Base-by-base conservation (phyloP, 2,888 invertebrate species). In the Eilema sororculum region DNA sequence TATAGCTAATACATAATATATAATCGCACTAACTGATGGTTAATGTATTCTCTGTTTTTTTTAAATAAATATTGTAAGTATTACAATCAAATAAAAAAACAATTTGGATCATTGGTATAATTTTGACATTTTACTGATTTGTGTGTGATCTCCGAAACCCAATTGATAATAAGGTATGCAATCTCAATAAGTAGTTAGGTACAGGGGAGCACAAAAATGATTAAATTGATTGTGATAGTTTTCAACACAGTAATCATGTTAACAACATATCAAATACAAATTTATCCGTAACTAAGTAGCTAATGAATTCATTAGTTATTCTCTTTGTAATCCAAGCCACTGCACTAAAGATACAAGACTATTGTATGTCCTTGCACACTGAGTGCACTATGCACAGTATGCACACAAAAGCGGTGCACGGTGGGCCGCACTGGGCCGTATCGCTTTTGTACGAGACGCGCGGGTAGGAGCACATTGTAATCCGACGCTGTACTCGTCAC, bases 361-460 rank as follows among this genome's bases (percentile, higher is more conserved):
- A 52, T 56, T 65, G 60, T n/a, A 56, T 16, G 56, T 65, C 64
- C 57, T n/a, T 65, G 69, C 73, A 69, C 63, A 68, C 65, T 37
- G 67, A 61, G 71, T 69, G 73, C 77, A 79, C 73, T 63, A 77
- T 70, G 73, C 79, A n/a, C n/a, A n/a, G n/a, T n/a, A n/a, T n/a
- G 65, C 60, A 16, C 28, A 76, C 60, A 76, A 75, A 68, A n/a
- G 46, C 52, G n/a, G 28, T 4, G 13, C 59, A 30, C 68, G 66
- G 46, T 25, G 52, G 30, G 3, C 30, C 16, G 72, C 73, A 72
- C n/a, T 69, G 69, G 65, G 10, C 69, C 68, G 63, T 77, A 63
- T 69, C 71, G 24, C 37, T 68, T 71, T 77, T 79, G 73, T 79
- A 60, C 20, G n/a, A 41, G 46, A 56, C 22, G 52, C 22, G 52